These are phyloP conservation scores for Lasioglossum zephyrum DNA, from an alignment of 2,888 invertebrate species.

Conservation along the genomic window DNA sequence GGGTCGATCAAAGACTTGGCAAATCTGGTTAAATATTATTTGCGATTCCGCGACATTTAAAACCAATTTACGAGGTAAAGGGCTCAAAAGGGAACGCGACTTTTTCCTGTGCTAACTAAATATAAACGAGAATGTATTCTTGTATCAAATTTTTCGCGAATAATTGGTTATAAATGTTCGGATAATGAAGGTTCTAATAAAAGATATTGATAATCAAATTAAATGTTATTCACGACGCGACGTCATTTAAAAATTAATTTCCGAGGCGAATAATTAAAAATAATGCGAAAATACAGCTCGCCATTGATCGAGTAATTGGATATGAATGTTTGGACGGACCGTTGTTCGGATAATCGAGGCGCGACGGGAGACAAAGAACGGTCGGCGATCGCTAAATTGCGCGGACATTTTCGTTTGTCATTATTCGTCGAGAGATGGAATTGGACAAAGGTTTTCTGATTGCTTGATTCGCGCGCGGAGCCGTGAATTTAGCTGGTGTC, in stretches of 20 bases:
- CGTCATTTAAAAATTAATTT: background rate
- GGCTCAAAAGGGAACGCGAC: background rate
- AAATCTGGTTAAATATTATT: background rate
- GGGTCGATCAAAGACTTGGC: background rate
- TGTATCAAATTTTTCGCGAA: background rate
- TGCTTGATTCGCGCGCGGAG: constrained; percentile 1
- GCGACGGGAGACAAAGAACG: background rate
- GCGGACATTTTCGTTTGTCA: background rate
- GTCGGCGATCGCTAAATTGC: background rate
- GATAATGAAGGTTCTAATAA: background rate
- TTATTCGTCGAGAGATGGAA: constrained; percentile 3
- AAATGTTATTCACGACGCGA: background rate
- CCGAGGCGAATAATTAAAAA: background rate
- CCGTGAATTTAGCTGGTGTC: constrained; percentile 12
- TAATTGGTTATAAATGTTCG: background rate
- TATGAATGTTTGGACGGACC: background rate
- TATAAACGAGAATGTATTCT: background rate
- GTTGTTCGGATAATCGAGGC: background rate
- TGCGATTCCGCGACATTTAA: background rate
- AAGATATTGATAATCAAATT: background rate
- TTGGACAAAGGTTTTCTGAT: constrained; percentile 18
- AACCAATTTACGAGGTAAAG: background rate
- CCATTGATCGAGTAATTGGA: background rate
- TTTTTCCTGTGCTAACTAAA: background rate
- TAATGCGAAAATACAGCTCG: background rate